Evolutionary conservation across 1,140 invertebrate genomes (phyloP), one percentile per base, ranked within the genome.

Genomic region (Sycophila sp.): DNA sequence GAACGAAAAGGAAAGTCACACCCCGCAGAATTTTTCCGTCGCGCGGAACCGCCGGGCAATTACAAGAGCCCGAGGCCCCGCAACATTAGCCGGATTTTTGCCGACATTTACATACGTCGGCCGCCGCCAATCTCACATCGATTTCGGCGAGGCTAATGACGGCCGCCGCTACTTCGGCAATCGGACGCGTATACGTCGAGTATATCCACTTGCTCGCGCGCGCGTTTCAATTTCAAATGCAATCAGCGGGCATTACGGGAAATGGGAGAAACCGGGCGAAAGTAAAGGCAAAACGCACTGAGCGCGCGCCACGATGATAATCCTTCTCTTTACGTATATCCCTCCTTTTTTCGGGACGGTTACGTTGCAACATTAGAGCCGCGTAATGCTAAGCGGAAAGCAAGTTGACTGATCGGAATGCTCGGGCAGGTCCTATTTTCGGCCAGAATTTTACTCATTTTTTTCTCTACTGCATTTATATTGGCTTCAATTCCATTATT

Each of bases 181-280:
- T 11, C 19, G 17, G 19, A 22, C 19, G 42, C 4, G 4, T 6
- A 13, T 30, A 62, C 13, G 30, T 53, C 49, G 19, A n/a, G 47
- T 34, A 40, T n/a, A 40, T 55, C 34, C 51, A 40, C 22, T 26
- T 56, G 36, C 51, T n/a, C 19, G 15, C 30, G n/a, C 17, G 13
- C 40, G 40, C 49, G 38, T 49, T 59, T 68, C 65, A 68, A 68
- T 68, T 68, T 68, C 65, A 59, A 68, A 68, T 59, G 65, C 65
- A 68, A 68, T 68, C 65, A 67, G 55, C 30, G 42, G 6, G 30
- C 38, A 58, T 58, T 58, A 36, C 40, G 53, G 42, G 55, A 68
- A 68, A 68, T 49, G 32, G 40, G 65, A 68, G 65, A 68, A 59
- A 49, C 30, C 28, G 30, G 55, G 65, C 64, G 64, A 66, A 66